Base-by-base conservation (phyloP, 2,888 invertebrate species). In the Chromoteleia sp. region DNA sequence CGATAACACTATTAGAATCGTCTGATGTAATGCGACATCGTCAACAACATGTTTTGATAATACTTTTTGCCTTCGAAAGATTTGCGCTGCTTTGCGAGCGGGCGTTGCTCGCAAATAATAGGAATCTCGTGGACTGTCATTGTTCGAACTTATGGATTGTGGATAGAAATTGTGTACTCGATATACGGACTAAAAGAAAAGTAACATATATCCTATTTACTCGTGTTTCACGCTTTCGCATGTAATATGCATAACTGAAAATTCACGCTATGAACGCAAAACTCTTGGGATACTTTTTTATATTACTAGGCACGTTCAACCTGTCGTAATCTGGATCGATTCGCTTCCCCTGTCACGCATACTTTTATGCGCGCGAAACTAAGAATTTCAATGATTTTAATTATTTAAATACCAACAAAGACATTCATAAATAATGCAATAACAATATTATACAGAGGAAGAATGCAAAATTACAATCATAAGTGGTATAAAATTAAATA, bases 301-400 rank as follows among this genome's bases (percentile, higher is more conserved):
- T 67, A 73, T 73, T 73, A 67, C 73, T 7, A 45, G 63, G 43
- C 73, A 67, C 73, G 59, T 58, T 58, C 39, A 19, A n/a, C 33
- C 50, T 73, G 50, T 59, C 63, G 73, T 73, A 79, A 79, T 79
- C 45, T 59, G 45, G 54, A 73, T 73, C 79, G 65, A 79, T 79
- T 73, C 59, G 50, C 41, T 43, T 29, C 19, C 5, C 50, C 15
- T 7, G 58, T 77, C 70, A 61, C 61, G 63, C 56, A 54, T 39
- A 15, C 58, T 48, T 65, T 48, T 41, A 48, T 7, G 33, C 41
- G 12, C 8, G 30, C 10, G 14, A 48, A 52, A 21, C 54, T 33
- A 39, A 25, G 12, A 63, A 65, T 61, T 21, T 30, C 52, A 61
- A 41, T 48, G 41, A 43, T 43, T 48, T 61, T 61, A 73, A 71